Evolutionary conservation across 2,797 vertebrate genomes (phyloP), one percentile per base, ranked within the genome.

Genomic region (Crax fasciolata): DNA sequence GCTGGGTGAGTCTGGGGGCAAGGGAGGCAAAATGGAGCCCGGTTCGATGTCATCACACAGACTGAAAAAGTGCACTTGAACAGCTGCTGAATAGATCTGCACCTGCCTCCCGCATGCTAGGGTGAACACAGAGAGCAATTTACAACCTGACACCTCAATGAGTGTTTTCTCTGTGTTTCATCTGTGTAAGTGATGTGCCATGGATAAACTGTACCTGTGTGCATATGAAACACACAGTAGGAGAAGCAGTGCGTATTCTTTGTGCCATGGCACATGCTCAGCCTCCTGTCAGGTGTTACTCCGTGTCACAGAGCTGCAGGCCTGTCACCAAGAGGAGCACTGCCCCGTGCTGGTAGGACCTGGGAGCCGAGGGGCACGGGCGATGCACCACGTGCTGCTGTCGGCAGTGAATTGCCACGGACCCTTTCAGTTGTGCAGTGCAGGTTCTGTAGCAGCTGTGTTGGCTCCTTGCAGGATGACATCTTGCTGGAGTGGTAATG

Each of bases 231-330:
- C 20, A 65, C 68, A 27, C 19, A 46, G 7, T 38, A 8, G 17
- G 9, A 8, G 27, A n/a, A 2, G 4, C 15, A 46, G 0, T 3
- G 20, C 0, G 0, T 27, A 11, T 7, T 51, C 5, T 77, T 86
- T 24, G 90, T 2, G 6, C 25, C 25, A 0, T 5, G 32, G 14
- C 11, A 4, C 6, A 11, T 21, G 54, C 41, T 72, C 11, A 5
- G 78, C n/a, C 9, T 49, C 35, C 35, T 8, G 35, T 35, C 35
- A 35, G 35, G 35, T 35, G 35, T 35, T 7, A 35, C 35, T 35
- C 35, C 35, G 35, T 35, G 35, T 35, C 35, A 35, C 35, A 35
- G 35, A 35, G 35, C 35, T 35, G 35, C 35, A 35, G 35, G 35
- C 35, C 35, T 35, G 35, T 35, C 35, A 35, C 35, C 35, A 35